These are phyloP conservation scores for Sarcophaga bullata DNA, from an alignment of 1,140 invertebrate species.

Conservation along the genomic window DNA sequence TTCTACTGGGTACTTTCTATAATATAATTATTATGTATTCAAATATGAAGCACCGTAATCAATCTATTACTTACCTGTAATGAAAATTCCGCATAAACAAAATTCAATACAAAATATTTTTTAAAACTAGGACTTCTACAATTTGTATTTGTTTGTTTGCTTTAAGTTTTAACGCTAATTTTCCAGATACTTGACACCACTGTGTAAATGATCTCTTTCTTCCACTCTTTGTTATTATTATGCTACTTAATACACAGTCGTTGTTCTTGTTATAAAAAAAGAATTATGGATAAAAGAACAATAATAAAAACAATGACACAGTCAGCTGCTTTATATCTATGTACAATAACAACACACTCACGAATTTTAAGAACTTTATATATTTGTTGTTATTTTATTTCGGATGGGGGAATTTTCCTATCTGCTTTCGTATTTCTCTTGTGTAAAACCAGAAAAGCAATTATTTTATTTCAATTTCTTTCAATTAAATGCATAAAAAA, in stretches of 20 bases:
- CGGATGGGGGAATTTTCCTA: too few relatives aligned
- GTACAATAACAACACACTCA: too few relatives aligned
- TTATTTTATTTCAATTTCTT: too few relatives aligned
- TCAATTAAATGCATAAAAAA: too few relatives aligned
- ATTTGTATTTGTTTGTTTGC: not conserved
- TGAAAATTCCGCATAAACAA: constrained; percentile 19
- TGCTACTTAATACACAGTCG: not conserved
- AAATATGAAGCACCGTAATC: not conserved
- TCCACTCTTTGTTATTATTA: not conserved
- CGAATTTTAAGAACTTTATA: too few relatives aligned
- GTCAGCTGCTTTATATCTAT: too few relatives aligned
- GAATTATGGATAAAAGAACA: not conserved
- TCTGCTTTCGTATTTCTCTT: too few relatives aligned
- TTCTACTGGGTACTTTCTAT: too few relatives aligned
- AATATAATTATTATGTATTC: too few relatives aligned
- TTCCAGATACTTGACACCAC: not conserved
- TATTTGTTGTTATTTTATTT: too few relatives aligned
- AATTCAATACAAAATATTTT: not conserved
- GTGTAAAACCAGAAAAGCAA: too few relatives aligned
- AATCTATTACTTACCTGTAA: not conserved
- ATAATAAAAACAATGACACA: not conserved
- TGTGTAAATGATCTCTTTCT: not conserved
- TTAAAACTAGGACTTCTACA: not conserved
- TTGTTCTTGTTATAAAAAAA: not conserved
- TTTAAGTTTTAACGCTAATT: too few relatives aligned